A percentile compares a stretch with the other conserved stretches of the same genome.
These are phyloP conservation scores for Linnaemya tessellans DNA, from an alignment of 2,888 invertebrate genomes.

Conservation along the genomic window DNA sequence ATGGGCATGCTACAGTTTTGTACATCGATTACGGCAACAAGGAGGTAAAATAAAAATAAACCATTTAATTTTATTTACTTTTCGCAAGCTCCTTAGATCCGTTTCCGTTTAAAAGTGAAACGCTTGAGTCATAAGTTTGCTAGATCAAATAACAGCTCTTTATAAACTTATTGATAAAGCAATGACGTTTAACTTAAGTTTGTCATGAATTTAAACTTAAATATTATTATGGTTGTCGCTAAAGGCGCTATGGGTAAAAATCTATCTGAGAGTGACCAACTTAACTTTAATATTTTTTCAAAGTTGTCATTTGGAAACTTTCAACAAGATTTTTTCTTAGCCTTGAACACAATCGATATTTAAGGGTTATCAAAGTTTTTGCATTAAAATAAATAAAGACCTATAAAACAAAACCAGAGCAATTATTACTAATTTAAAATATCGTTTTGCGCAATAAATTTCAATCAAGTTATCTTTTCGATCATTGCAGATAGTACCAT, in stretches of 20 bases:
- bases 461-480: neutral
- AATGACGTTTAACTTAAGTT: conserved; percentile 72
- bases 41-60: conserved; percentile 85
- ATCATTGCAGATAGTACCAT: conserved; percentile 85
- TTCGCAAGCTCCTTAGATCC: conserved; percentile 84
- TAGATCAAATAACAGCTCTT: conserved; percentile 77
- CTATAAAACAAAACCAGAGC: conserved; percentile 73
- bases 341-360: conserved; percentile 73
- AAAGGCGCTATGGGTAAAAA: conserved; percentile 22
- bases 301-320: conserved; percentile 63
- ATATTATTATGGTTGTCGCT: conserved; percentile 71
- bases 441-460: neutral
- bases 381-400: conserved; percentile 60
- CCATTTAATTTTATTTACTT: neutral
- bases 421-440: neutral
- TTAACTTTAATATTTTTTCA: conserved; percentile 71
- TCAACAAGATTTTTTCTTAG: conserved; percentile 46
- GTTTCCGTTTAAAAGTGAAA: conserved; percentile 82
- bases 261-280: conserved; percentile 40
- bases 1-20: conserved; percentile 90
- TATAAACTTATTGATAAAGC: neutral
- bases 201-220: conserved; percentile 76
- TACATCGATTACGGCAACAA: conserved; percentile 99
- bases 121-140: conserved; percentile 84
- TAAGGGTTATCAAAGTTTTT: conserved; percentile 74